These are phyloP conservation scores for Drosophila triauraria DNA, from an alignment of 1,140 invertebrate genomes.

Conservation along the genomic window DNA sequence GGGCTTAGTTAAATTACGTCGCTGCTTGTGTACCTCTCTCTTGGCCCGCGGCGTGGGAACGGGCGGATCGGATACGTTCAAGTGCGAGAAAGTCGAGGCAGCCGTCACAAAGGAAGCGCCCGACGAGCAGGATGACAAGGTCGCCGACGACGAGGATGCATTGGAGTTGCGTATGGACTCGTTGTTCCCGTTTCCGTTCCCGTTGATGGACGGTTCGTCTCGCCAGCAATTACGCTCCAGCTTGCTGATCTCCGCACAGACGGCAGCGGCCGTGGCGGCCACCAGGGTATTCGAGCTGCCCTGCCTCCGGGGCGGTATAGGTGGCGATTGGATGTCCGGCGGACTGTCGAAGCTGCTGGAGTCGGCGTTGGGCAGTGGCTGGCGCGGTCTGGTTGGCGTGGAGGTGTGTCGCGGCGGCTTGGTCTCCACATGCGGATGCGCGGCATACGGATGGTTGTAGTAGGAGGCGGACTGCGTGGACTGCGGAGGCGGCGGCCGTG, in stretches of 20 bases:
- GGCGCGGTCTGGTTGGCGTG: constrained; percentile 51
- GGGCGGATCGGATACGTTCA: constrained; percentile 69
- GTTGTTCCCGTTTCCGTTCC: constrained; percentile 21
- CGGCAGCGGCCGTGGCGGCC: constrained; percentile 74
- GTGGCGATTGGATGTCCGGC: constrained; percentile 81
- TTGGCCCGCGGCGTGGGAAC: constrained; percentile 77
- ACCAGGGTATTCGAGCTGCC: constrained; percentile 65
- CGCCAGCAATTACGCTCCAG: constrained; percentile 79
- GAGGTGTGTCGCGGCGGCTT: constrained; percentile 66
- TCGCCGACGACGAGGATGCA: constrained; percentile 50
- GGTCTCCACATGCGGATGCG: constrained; percentile 47
- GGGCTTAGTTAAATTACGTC: constrained; percentile 57
- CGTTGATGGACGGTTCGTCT: constrained; percentile 37
- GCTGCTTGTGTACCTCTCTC: constrained; percentile 81
- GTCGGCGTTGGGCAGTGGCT: constrained; percentile 58
- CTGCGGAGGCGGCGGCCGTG: constrained; percentile 72
- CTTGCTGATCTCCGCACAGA: constrained; percentile 73
- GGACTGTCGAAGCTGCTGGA: constrained; percentile 74
- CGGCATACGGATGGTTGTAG: constrained; percentile 78
- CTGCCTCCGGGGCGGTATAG: constrained; percentile 77
- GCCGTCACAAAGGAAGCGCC: constrained; percentile 79
- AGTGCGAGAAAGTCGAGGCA: constrained; percentile 74
- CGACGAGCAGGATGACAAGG: constrained; percentile 67
- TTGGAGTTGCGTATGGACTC: constrained; percentile 66
- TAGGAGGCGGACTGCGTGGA: constrained; percentile 54